These are phyloP conservation scores for Smittia sp. DNA, from an alignment of 2,888 invertebrate species.

Conservation along the genomic window DNA sequence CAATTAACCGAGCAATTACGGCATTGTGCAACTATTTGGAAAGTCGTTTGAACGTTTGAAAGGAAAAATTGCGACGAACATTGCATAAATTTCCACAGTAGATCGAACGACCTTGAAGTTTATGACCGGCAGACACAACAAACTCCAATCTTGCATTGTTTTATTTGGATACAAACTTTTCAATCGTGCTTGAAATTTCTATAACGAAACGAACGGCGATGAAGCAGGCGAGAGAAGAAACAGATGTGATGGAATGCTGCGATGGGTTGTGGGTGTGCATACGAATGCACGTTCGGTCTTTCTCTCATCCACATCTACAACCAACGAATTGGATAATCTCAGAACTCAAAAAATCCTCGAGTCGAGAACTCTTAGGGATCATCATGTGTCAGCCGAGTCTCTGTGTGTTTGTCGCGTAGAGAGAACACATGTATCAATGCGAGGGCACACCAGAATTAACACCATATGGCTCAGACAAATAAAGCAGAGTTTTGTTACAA, in stretches of 20 bases:
- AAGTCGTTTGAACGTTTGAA: no score
- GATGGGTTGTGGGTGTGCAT: not conserved
- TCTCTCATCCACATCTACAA: not conserved
- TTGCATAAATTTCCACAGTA: not conserved
- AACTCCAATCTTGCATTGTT: not conserved
- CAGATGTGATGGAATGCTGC: conserved; percentile 2
- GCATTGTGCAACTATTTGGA: not conserved
- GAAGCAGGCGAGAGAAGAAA: not conserved
- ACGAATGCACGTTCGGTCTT: not conserved
- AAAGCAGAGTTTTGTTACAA: not conserved
- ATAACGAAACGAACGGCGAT: no score
- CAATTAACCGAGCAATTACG: not conserved
- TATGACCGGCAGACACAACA: not conserved
- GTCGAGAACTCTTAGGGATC: not conserved
- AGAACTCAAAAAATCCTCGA: not conserved
- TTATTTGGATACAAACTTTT: not conserved
- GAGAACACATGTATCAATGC: not conserved
- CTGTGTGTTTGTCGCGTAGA: not conserved
- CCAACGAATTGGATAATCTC: not conserved
- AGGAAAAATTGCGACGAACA: not conserved
- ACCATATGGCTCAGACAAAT: no score
- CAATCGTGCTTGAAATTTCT: not conserved
- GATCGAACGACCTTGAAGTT: not conserved
- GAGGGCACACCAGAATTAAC: no score
- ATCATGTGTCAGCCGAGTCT: not conserved